Base-by-base conservation (phyloP, 2,113 vertebrate genomes). In the Antechinus stuartii region DNA sequence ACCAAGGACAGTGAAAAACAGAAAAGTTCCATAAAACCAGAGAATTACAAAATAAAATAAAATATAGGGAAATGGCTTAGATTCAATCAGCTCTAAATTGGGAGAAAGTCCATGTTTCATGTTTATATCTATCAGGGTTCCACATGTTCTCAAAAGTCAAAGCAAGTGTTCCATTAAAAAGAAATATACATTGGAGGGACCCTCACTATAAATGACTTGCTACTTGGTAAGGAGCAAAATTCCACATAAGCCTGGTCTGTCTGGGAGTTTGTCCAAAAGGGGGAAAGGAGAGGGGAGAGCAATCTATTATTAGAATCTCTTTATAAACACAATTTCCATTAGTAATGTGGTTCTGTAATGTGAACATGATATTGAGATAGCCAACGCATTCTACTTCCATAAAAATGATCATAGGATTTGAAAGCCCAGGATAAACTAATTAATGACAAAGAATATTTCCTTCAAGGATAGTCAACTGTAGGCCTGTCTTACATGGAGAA, bases 241-340 rank as follows among this genome's bases (percentile, higher is more conserved):
- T 76, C 68, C 68, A 76, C 68, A 76, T 22, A 42, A 76, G 68
- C 35, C 35, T 42, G 68, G 68, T 42, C 68, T n/a, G 35, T 42
- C 68, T 42, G 68, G 68, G 68, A 76, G 68, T 76, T 76, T 12
- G 30, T 76, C 61, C 68, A 76, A 42, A 5, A 5, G 68, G 35
- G 68, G 68, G 3, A 16, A 8, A 16, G 16, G 35, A 10, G 35
- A 25, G 35, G 35, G 7, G 14, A 76, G 19, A 76, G 68, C 16
- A 76, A 76, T n/a, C 68, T 76, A 76, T 76, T 76, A 76, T 76
- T 76, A 76, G 68, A 76, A 42, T 76, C 68, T 76, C 68, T 76
- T 76, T 76, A 76, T 76, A 76, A 76, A 42, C 57, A 57, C 61
- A 76, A 35, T 76, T 76, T 76, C 68, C 68, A n/a, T 76, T 14